phyloP scores from a whole-genome alignment of 2,113 vertebrate genomes.

The Fulmarus glacialis region DNA sequence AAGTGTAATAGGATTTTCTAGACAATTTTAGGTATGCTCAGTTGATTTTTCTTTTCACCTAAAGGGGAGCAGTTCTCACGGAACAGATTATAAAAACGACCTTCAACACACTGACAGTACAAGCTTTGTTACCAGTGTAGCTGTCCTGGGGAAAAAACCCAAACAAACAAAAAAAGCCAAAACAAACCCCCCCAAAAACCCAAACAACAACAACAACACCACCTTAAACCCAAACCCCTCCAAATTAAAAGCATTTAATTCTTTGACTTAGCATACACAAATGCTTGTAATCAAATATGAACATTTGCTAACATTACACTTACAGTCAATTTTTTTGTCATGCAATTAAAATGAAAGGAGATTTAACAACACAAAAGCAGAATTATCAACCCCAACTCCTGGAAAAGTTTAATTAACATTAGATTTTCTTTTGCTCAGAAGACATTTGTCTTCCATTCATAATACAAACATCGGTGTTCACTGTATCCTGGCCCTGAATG shows the following conservation, averaged over 20 bases:
- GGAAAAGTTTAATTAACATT: conserved; percentile 64
- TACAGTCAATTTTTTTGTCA: not conserved
- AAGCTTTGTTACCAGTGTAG: not conserved
- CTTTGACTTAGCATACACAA: conserved; percentile 11
- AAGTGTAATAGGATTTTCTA: not conserved
- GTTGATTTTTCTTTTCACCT: not conserved
- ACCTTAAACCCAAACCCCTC: not conserved
- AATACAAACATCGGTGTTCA: not conserved
- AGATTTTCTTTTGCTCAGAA: conserved; percentile 43
- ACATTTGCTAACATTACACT: conserved; percentile 21
- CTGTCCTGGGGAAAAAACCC: not conserved
- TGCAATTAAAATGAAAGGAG: conserved; percentile 58
- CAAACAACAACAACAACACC: not conserved
- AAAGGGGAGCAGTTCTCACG: not conserved
- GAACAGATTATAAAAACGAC: not conserved
- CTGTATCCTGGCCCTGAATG: not conserved
- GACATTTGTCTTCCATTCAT: conserved; percentile 11
- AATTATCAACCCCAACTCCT: not conserved
- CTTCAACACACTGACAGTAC: not conserved
- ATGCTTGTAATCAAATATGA: not conserved
- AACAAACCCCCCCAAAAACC: not conserved
- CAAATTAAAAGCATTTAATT: not conserved
- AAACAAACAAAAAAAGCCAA: too few species aligned
- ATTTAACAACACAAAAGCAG: conserved; percentile 37
- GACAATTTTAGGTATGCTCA: not conserved